Conservation (phyloP, 2,888 invertebrate species). For the Acanthosepion pharaonis region DNA sequence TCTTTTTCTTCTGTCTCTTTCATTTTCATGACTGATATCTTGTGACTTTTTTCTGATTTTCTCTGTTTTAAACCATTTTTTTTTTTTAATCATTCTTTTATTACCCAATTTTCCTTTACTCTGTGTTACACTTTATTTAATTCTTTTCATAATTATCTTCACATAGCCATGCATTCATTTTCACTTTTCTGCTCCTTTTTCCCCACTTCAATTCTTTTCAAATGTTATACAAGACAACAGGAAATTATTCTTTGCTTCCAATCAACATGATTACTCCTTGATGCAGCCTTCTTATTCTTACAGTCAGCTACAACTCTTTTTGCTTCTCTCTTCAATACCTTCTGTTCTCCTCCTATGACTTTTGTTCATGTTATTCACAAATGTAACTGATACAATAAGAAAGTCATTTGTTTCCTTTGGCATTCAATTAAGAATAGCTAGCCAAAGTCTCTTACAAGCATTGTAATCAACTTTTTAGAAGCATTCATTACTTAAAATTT, state of each 20-base stretch:
- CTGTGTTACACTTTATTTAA: too few relatives aligned
- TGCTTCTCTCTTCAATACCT: neutral
- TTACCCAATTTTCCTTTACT: neutral
- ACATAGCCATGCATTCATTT: neutral
- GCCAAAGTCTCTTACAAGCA: neutral
- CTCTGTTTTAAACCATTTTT: neutral
- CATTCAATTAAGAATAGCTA: neutral
- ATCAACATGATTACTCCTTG: constrained; percentile 18
- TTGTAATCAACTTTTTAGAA: neutral
- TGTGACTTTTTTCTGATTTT: neutral
- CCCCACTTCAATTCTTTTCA: neutral
- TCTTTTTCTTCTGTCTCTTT: too few relatives aligned
- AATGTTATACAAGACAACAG: neutral
- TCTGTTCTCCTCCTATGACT: neutral
- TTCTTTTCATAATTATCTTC: too few relatives aligned
- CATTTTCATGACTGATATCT: neutral
- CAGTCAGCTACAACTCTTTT: too few relatives aligned
- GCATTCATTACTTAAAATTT: too few relatives aligned
- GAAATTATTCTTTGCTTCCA: neutral
- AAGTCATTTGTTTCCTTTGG: neutral
- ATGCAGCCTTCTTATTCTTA: neutral
- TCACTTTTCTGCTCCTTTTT: neutral
- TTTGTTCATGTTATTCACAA: neutral
- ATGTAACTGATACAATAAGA: neutral
- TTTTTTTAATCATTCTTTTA: neutral